Percentiles rank a stretch among this genome's conserved stretches.
Conservation (phyloP, 2,797 vertebrate species). For the Tarsius wallacei region DNA sequence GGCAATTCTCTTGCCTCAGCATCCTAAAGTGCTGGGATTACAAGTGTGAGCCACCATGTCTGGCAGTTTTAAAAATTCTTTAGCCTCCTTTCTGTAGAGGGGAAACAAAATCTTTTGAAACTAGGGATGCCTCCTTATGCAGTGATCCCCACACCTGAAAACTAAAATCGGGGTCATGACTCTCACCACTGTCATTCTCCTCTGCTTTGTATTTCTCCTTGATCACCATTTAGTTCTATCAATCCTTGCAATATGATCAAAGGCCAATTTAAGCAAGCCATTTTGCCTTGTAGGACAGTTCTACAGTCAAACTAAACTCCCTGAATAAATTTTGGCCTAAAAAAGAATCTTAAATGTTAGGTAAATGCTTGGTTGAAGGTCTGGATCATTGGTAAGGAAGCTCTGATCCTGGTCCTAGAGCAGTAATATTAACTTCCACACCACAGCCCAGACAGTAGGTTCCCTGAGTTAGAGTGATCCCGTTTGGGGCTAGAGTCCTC, state of each 20-base stretch:
- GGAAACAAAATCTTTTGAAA: neutral
- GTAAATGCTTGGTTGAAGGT: neutral
- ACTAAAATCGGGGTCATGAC: neutral
- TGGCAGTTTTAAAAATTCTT: neutral
- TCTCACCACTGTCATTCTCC: neutral
- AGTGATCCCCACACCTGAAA: neutral
- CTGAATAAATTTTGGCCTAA: neutral
- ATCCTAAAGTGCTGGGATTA: no score
- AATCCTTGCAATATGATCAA: neutral
- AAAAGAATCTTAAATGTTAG: neutral
- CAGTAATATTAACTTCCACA: neutral
- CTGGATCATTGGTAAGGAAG: neutral
- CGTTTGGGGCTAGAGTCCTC: neutral
- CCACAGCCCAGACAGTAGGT: neutral
- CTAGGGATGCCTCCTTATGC: neutral
- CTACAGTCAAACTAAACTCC: neutral
- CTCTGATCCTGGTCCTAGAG: neutral
- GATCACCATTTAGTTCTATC: neutral
- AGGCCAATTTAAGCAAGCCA: neutral
- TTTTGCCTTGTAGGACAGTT: neutral
- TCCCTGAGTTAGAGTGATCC: rapidly evolving
- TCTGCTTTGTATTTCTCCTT: neutral
- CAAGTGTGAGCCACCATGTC: no score
- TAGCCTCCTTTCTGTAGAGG: neutral
- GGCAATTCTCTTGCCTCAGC: no score